Evolutionary conservation across 30 jellyfish, hydroid and myxozoan genomes (phyloP).

Genomic region (Haliclystus octoradiatus): DNA sequence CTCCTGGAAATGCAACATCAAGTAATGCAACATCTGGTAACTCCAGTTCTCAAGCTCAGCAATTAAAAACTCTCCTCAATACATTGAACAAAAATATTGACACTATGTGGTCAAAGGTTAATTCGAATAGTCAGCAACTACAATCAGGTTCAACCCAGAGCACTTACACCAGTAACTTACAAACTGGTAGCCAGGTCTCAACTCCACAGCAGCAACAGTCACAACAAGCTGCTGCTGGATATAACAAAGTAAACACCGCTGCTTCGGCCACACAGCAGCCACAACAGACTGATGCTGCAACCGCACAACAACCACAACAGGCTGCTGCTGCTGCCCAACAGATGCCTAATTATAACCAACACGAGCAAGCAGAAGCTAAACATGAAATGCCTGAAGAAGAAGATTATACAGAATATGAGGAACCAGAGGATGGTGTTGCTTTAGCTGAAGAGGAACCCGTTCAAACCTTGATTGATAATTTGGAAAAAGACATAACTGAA

Average conservation of each 20-base stretch:
- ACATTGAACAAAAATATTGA: slow-evolving; percentile 79
- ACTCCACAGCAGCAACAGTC: slow-evolving; percentile 16
- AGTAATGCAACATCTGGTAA: not conserved
- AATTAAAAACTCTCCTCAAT: slow-evolving; percentile 51
- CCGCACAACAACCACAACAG: not conserved
- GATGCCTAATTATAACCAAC: slow-evolving; percentile 13
- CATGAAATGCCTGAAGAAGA: slow-evolving; percentile 59
- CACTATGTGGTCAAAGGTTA: slow-evolving; percentile 47
- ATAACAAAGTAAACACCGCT: not conserved
- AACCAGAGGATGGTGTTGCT: slow-evolving; percentile 50
- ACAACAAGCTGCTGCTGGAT: slow-evolving; percentile 1
- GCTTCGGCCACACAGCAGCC: not conserved
- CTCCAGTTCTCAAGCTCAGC: slow-evolving; percentile 41
- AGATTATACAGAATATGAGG: slow-evolving; percentile 46
- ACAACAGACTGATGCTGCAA: slow-evolving; percentile 1
- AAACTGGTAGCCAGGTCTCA: slow-evolving; percentile 9
- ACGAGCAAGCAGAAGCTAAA: slow-evolving; percentile 25
- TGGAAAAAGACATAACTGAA: slow-evolving; percentile 93
- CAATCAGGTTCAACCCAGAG: not conserved
- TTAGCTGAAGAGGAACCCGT: slow-evolving; percentile 92
- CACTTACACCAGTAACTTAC: slow-evolving; percentile 5
- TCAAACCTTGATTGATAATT: slow-evolving; percentile 77
- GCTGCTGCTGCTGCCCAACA: slow-evolving; percentile 25
- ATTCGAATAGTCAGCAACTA: not conserved
- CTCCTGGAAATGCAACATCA: not conserved